Evolutionary conservation across 92 coral and sea anemone species (phyloP), one percentile per base, ranked within the genome.

Genomic region (Plumapathes pennacea): DNA sequence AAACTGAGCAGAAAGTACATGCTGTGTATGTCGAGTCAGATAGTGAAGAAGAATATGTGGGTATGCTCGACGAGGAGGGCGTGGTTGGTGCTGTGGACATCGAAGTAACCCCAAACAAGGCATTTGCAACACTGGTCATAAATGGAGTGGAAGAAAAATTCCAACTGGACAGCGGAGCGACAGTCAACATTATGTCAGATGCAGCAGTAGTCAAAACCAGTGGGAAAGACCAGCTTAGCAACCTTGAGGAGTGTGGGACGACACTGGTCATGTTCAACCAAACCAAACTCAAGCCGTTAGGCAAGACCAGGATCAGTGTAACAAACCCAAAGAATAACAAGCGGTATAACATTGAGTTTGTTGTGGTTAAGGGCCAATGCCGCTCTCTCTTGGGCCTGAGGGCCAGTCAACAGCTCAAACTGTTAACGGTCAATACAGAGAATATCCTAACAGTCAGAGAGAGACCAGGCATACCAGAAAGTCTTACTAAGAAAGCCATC

Each of bases 401-500:
- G 34, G 32, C 47, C 10, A 62, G 45, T 30, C 46, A 62, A 19
- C 27, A 38, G 15, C 30, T 62, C 51, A 8, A 61, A 1, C 68
- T 61, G 9, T 42, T 61, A 30, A 52, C 65, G 23, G 31, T 68
- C 18, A 69, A 69, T 30, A 24, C 7, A 33, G 13, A 57, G 13
- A 57, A 69, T 32, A 71, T 71, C 48, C 61, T 71, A 15, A 62
- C 49, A 4, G 64, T 49, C 28, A 66, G n/a, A n/a, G n/a, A n/a
- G n/a, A n/a, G n/a, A n/a, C n/a, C n/a, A n/a, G n/a, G n/a, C 22
- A 34, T 48, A 29, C 20, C 46, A 50, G 51, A 34, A 32, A 42
- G 55, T 46, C 36, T 65, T 19, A 65, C 72, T 22, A 54, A 54
- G 46, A 54, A 45, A 53, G 26, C 30, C 3, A 40, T 74, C 28